Percentiles rank a stretch among this genome's conserved stretches.
phyloP scores from a whole-genome alignment of 1,140 invertebrate species.

The Drosophila seguyi region DNA sequence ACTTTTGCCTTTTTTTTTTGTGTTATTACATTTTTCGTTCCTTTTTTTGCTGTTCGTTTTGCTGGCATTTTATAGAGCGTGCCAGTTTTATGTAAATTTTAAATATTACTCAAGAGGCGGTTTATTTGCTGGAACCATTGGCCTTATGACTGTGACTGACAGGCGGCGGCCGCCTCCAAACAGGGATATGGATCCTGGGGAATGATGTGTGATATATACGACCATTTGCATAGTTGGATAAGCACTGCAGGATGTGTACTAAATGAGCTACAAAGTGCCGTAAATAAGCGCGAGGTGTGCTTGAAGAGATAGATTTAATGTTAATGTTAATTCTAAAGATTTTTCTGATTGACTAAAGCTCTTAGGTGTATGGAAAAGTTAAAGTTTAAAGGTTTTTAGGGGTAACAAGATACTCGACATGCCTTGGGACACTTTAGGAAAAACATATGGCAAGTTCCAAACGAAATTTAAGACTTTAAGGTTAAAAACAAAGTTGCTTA shows the following conservation, averaged over 20 bases:
- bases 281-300: conserved; percentile 20
- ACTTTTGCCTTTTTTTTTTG: conserved; percentile 23
- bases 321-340: neutral
- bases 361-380: too few relatives aligned
- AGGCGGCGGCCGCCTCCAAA: neutral
- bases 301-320: neutral
- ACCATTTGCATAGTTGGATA: conserved; percentile 50
- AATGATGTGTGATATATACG: conserved; percentile 42
- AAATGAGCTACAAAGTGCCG: conserved; percentile 22
- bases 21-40: conserved; percentile 23
- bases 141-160: conserved; percentile 38
- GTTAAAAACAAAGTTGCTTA: neutral
- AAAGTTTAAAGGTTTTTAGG: too few relatives aligned
- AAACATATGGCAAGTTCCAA: neutral
- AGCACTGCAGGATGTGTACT: conserved; percentile 33
- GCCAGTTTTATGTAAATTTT: conserved; percentile 73
- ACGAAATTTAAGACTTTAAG: neutral
- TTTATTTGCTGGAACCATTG: conserved; percentile 44
- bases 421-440: neutral
- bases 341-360: neutral
- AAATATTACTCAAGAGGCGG: conserved; percentile 50
- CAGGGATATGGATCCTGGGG: neutral
- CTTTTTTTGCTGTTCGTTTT: conserved; percentile 8
- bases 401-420: neutral
- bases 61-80: conserved; percentile 70